Base-by-base conservation (phyloP, 2,113 vertebrate species). In the Rostratula benghalensis region DNA sequence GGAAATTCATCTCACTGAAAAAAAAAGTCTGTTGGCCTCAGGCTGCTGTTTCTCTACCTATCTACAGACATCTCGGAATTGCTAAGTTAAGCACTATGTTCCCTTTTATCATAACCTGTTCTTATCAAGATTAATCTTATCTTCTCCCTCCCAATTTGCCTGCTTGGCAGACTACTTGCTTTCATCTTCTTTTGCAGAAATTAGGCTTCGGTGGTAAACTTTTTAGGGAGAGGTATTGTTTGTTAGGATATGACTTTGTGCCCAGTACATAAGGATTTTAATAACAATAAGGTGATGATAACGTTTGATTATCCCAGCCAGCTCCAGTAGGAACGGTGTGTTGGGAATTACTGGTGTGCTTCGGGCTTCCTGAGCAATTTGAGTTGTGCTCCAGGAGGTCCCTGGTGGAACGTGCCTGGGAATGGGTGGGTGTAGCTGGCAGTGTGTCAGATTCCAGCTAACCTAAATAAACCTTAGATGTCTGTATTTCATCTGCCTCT, bases 81-180 rank as follows among this genome's bases (percentile, higher is more conserved):
- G 73, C 67, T 18, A 88, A 85, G 71, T 94, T 89, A 95, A 94
- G 77, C 87, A 68, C 74, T 83, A 17, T 81, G 77, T 94, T 95
- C 61, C 22, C 57, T 94, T 94, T 92, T 95, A 91, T 95, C 65
- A 89, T 92, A 93, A 95, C 77, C 76, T 63, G 27, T 60, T 68
- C 68, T 86, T 97, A 95, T 91, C 81, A 73, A 75, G 53, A 48
- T 45, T 24, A 61, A 93, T 94, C 84, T 94, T 83, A 86, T 88
- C 79, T 90, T 59, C 35, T 80, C 46, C 70, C 39, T 79, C 45
- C 35, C 6, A 3, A 82, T 91, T 96, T 93, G 33, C 74, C 65
- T 75, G 61, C 45, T 89, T 89, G 89, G 87, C 81, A 92, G 92
- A 81, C 69, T 78, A 31, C 46, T 74, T 30, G 43, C 83, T 91